phyloP scores from a whole-genome alignment of 2,888 invertebrate genomes.

The Phalangium opilio region DNA sequence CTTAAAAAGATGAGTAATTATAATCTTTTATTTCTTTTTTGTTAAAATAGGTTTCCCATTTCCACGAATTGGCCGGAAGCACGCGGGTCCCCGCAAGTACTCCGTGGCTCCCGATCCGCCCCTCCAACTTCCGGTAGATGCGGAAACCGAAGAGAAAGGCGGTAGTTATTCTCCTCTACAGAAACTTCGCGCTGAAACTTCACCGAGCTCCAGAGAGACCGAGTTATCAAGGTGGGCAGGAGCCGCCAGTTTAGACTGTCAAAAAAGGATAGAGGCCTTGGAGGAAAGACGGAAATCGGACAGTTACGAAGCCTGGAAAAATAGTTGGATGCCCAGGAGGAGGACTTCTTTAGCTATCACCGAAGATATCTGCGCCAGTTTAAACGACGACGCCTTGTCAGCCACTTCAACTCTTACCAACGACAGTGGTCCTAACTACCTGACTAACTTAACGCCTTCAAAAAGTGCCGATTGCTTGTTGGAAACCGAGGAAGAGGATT shows the following conservation, averaged over 20 bases:
- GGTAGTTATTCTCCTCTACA: background rate
- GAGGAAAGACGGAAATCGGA: too few species aligned
- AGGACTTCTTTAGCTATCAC: too few species aligned
- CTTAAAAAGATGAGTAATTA: too few species aligned
- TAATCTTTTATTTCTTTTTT: constrained; percentile 6
- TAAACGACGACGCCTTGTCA: constrained; percentile 4
- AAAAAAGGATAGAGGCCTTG: too few species aligned
- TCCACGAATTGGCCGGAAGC: constrained; percentile 16
- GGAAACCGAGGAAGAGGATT: too few species aligned
- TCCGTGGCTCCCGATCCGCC: constrained; percentile 9
- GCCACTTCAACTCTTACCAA: constrained; percentile 9
- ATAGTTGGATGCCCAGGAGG: too few species aligned
- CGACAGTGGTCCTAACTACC: constrained; percentile 11
- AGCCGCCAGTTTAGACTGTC: too few species aligned
- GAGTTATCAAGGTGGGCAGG: too few species aligned
- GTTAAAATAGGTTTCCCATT: constrained; percentile 14
- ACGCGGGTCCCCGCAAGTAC: constrained; percentile 14
- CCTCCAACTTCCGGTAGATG: constrained; percentile 4
- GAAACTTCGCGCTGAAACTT: background rate
- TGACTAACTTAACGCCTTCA: background rate
- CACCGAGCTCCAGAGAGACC: background rate
- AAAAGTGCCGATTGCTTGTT: background rate
- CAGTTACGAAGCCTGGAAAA: too few species aligned
- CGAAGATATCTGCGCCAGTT: constrained; percentile 3
- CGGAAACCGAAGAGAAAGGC: background rate